Percentiles rank a stretch among this genome's conserved stretches.
Evolutionary conservation across 2,888 invertebrate species (phyloP).

Genomic region (Dusona sp.): DNA sequence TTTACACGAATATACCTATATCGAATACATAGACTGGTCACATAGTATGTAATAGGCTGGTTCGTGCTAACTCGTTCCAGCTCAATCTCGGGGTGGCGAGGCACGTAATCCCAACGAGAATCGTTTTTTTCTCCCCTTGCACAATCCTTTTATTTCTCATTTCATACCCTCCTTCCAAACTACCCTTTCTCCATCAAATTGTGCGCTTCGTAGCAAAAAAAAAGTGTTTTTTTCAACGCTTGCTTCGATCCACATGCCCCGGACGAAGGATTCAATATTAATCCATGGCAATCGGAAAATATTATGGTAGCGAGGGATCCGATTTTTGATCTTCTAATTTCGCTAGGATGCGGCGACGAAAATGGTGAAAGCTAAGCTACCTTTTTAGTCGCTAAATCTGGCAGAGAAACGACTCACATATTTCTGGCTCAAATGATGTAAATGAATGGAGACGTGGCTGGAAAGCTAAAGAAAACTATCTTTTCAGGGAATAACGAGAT

Average conservation of each 20-base stretch:
- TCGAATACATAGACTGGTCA: conserved; percentile 6
- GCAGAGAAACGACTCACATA: conserved; percentile 48
- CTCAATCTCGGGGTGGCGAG: conserved; percentile 54
- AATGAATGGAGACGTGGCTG: conserved; percentile 21
- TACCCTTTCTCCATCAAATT: conserved; percentile 40
- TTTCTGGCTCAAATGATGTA: conserved; percentile 42
- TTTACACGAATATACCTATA: not conserved
- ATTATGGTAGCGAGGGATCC: conserved; percentile 21
- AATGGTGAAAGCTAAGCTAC: conserved; percentile 7
- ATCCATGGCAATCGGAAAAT: conserved; percentile 43
- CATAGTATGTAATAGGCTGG: conserved; percentile 48
- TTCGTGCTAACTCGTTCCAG: conserved; percentile 42
- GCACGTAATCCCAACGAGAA: conserved; percentile 59
- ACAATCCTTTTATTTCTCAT: conserved; percentile 30
- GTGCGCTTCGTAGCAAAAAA: conserved; percentile 52
- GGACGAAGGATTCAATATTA: conserved; percentile 49
- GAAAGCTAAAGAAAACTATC: not conserved
- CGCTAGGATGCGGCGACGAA: not conserved
- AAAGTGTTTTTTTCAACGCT: conserved; percentile 51
- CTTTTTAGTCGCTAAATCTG: conserved; percentile 35
- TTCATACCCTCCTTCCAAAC: conserved; percentile 2
- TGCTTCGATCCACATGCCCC: conserved; percentile 16
- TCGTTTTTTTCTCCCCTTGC: conserved; percentile 17
- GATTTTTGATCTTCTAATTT: conserved; percentile 49
- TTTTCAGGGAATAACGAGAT: conserved; percentile 4